These are phyloP conservation scores for Clarias magur DNA, from an alignment of 2,113 vertebrate genomes.

Conservation along the genomic window DNA sequence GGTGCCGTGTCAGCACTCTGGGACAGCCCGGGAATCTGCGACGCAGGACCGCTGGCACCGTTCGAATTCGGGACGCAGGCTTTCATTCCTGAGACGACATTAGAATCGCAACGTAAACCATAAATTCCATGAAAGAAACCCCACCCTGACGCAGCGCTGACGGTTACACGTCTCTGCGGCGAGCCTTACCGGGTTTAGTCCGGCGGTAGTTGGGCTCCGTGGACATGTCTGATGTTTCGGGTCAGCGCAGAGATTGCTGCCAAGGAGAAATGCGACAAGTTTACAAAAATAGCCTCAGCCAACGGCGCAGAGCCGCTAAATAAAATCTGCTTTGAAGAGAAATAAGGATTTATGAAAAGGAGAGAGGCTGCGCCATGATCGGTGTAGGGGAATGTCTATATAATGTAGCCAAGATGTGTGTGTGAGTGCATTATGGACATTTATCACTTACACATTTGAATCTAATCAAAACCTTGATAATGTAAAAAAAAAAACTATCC, in stretches of 20 bases:
- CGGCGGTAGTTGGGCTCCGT: slow-evolving; percentile 74
- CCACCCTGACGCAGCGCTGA: too few relatives aligned
- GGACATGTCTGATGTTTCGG: slow-evolving; percentile 63
- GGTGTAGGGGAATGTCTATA: neutral
- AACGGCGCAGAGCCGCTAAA: neutral
- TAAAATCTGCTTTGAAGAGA: neutral
- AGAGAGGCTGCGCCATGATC: too few relatives aligned
- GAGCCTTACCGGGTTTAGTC: slow-evolving; percentile 71
- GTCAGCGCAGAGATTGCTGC: neutral
- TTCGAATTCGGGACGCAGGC: slow-evolving; percentile 38
- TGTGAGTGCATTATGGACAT: neutral
- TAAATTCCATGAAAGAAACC: neutral
- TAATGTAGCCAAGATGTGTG: neutral
- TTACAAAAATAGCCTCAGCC: neutral
- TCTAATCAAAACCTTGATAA: neutral
- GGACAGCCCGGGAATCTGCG: slow-evolving; percentile 77
- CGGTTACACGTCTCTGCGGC: neutral
- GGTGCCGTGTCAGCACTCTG: slow-evolving; percentile 59
- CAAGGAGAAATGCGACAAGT: neutral
- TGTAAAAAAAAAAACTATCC: too few relatives aligned
- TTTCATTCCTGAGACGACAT: slow-evolving; percentile 64
- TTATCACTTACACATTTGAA: neutral
- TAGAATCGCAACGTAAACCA: neutral
- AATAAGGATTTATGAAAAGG: neutral
- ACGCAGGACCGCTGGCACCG: slow-evolving; percentile 64